phyloP scores from a whole-genome alignment of 2,888 invertebrate genomes.

The Syrphus vitripennis region DNA sequence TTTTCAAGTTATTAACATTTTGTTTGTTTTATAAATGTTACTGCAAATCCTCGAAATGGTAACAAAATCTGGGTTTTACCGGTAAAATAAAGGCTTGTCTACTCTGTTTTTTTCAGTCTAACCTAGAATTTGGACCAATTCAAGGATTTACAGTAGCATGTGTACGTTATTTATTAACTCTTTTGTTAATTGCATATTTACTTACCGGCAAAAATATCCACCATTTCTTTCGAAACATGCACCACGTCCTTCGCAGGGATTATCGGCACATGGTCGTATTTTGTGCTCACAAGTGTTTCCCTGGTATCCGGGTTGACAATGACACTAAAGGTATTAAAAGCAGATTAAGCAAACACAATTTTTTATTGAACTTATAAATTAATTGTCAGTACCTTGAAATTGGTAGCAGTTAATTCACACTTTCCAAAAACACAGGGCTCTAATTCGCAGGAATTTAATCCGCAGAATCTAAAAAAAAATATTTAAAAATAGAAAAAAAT shows the following conservation, averaged over 20 bases:
- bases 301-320: conserved; percentile 86
- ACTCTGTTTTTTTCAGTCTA: too few species aligned
- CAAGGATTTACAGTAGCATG: too few species aligned
- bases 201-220: conserved; percentile 85
- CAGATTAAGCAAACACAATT: not conserved
- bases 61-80: too few species aligned
- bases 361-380: not conserved
- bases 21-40: too few species aligned
- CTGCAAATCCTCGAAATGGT: too few species aligned
- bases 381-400: conserved; percentile 76
- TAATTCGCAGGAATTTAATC: conserved; percentile 88
- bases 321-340: conserved; percentile 81
- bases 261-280: conserved; percentile 86
- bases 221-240: conserved; percentile 87
- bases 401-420: conserved; percentile 81
- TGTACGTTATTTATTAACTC: too few species aligned
- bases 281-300: conserved; percentile 87
- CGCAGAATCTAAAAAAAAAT: conserved; percentile 84
- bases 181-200: not conserved
- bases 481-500: not conserved
- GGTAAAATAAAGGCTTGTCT: too few species aligned
- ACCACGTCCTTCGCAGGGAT: conserved; percentile 89
- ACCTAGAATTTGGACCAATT: too few species aligned
- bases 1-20: not conserved
- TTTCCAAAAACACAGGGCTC: conserved; percentile 83